A percentile compares a stretch with the other conserved stretches of the same genome.
These are phyloP conservation scores for Frankliniella fusca DNA, from an alignment of 2,888 invertebrate species.

Conservation along the genomic window DNA sequence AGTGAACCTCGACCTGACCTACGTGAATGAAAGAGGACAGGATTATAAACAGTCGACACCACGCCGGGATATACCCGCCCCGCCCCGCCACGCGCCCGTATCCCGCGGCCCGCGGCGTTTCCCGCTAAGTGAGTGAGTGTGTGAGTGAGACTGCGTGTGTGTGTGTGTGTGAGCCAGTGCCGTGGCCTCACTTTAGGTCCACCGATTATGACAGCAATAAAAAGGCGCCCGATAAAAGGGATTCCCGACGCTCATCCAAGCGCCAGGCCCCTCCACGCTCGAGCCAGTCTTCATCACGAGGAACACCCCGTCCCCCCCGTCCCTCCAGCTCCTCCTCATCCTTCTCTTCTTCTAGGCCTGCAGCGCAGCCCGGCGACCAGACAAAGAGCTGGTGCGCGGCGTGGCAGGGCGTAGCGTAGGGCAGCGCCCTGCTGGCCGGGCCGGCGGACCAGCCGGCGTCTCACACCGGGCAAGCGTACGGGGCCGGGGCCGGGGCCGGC, in stretches of 20 bases:
- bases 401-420: not conserved
- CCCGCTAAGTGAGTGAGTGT: not conserved
- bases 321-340: no score
- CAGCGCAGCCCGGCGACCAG: not conserved
- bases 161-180: not conserved
- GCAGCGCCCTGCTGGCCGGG: not conserved
- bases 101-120: not conserved
- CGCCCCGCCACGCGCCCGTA: no score
- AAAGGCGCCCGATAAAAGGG: not conserved
- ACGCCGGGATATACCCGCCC: no score
- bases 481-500: constrained; percentile 5
- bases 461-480: not conserved
- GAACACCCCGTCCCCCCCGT: not conserved
- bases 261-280: not conserved
- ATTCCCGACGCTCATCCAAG: not conserved
- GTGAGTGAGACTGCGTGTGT: no score
- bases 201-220: not conserved
- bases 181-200: not conserved
- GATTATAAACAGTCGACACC: no score
- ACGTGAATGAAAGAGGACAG: no score
- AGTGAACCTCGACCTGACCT: no score
- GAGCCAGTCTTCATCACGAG: not conserved
- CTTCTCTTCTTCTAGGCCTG: no score
- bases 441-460: not conserved
- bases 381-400: not conserved